phyloP scores from a whole-genome alignment of 2,113 vertebrate species.

The Pachypanchax playfairii region DNA sequence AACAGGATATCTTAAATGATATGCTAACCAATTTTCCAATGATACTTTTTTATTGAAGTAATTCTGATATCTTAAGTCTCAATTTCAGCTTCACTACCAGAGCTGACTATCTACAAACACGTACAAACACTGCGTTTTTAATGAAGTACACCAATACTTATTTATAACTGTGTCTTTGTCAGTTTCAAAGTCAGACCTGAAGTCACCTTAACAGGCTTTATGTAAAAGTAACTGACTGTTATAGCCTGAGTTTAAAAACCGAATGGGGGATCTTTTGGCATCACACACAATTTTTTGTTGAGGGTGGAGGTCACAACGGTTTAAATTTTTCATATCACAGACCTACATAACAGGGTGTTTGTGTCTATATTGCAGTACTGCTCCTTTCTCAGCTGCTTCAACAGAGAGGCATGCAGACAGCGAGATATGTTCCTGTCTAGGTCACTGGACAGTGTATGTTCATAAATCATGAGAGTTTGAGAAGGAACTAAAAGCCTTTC shows the following conservation, averaged over 20 bases:
- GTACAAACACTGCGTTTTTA: not conserved
- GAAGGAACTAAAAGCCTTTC: slow-evolving; percentile 69
- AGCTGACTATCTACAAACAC: too few species aligned
- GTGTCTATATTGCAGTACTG: slow-evolving; percentile 25
- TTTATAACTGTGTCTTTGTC: not conserved
- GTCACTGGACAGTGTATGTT: slow-evolving; percentile 51
- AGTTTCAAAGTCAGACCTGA: slow-evolving; percentile 7
- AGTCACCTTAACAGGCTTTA: slow-evolving; percentile 6
- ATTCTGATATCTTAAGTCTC: too few species aligned
- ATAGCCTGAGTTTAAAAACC: slow-evolving; percentile 17
- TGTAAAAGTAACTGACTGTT: slow-evolving; percentile 7
- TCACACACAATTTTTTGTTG: slow-evolving; percentile 8
- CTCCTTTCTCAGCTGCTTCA: slow-evolving; percentile 28
- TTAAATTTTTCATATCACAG: slow-evolving; percentile 59
- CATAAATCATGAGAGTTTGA: slow-evolving; percentile 72
- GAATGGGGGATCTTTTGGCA: slow-evolving; percentile 16
- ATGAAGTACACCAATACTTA: not conserved
- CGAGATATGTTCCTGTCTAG: slow-evolving; percentile 51
- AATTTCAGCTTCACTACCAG: too few species aligned
- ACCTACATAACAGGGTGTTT: slow-evolving; percentile 49
- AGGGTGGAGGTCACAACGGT: slow-evolving; percentile 31
- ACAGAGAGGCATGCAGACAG: slow-evolving; percentile 37
- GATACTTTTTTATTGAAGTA: too few species aligned
- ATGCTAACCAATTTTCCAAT: too few species aligned
- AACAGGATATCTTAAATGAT: too few species aligned